Evolutionary conservation across 2,888 invertebrate species (phyloP), one percentile per base, ranked within the genome.

Genomic region (Nysson spinosus): DNA sequence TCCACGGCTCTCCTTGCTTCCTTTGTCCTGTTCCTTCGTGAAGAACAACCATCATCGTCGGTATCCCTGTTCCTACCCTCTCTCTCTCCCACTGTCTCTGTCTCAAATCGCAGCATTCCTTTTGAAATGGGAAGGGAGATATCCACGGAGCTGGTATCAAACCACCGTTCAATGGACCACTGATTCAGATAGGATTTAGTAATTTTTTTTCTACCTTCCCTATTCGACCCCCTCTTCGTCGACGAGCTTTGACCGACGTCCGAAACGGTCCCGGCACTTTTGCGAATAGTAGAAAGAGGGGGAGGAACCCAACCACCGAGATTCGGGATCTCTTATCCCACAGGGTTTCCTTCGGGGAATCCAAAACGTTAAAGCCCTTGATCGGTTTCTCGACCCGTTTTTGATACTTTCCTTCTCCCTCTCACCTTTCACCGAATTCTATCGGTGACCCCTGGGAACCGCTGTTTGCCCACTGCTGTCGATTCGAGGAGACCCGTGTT

Each of bases 121-220:
- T 80, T 76, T 81, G 64, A 78, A 79, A 78, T n/a, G 62, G 58
- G 69, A 66, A 55, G 37, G 39, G 69, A 75, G 72, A 77, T 75
- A 78, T 80, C 72, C 76, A 67, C 63, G 69, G 69, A 52, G n/a
- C n/a, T 69, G 79, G 78, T 83, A 83, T 81, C 80, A 79, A 83
- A 77, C 76, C 73, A 49, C 54, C 76, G 63, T 50, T 82, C 82
- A 77, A 81, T 80, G 72, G 81, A 76, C 75, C 74, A 71, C 60
- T 71, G 78, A 79, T 75, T 80, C 78, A 67, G 78, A 80, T 77
- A 72, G 74, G 78, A 78, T 84, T 83, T 73, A 70, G 75, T 75
- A 72, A 76, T 81, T 81, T 80, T 78, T 80, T 73, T 61, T 55
- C 49, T 26, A 4, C 37, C 6, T 61, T 47, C 34, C 24, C 34